Conservation (phyloP, 2,797 vertebrate species). For the Echeneis naucrates region DNA sequence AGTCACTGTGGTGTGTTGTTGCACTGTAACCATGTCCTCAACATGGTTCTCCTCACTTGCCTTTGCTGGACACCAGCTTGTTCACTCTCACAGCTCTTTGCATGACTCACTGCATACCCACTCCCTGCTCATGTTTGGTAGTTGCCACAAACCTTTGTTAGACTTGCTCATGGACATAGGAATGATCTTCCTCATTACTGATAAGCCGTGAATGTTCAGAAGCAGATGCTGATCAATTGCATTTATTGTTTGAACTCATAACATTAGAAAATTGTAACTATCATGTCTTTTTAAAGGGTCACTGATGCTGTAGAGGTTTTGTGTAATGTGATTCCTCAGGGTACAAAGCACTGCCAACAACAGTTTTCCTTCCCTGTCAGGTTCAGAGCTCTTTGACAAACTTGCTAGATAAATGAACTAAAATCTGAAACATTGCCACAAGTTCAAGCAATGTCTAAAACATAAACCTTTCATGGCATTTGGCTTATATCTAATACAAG, state of each 20-base stretch:
- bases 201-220: constrained; percentile 11
- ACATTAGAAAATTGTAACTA: neutral
- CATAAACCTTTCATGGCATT: neutral
- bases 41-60: constrained; percentile 40
- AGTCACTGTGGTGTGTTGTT: constrained; percentile 62
- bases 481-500: neutral
- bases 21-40: constrained; percentile 41
- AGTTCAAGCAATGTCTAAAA: neutral
- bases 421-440: neutral
- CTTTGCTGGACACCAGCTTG: constrained; percentile 61
- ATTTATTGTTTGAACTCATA: neutral
- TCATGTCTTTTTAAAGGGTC: neutral
- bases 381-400: constrained; percentile 2
- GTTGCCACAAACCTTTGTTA: constrained; percentile 29
- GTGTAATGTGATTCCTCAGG: neutral
- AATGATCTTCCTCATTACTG: constrained; percentile 4
- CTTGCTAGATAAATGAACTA: constrained; percentile 17
- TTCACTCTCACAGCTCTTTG: constrained; percentile 69
- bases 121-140: constrained; percentile 42
- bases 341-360: neutral
- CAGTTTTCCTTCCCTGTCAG: neutral
- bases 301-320: neutral
- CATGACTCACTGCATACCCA: constrained; percentile 72
- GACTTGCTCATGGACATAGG: constrained; percentile 15
- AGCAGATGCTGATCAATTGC: constrained; percentile 4